Evolutionary conservation across 1,140 invertebrate genomes (phyloP), one percentile per base, ranked within the genome.

Genomic region (Charaxes varanes): DNA sequence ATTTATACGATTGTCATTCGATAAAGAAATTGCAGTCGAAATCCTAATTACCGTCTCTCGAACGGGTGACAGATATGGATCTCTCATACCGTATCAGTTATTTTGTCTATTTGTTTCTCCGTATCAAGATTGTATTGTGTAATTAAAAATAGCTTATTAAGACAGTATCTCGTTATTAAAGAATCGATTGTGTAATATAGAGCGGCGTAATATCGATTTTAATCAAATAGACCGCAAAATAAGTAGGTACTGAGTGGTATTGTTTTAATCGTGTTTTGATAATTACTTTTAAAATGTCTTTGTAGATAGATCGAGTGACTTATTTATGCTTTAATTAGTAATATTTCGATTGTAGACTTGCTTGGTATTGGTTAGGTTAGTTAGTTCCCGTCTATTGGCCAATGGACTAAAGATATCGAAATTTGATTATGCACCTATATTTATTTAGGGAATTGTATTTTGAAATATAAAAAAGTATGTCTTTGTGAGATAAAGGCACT

Each of bases 71-170:
- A 36, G 41, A 44, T 44, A 30, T 23, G 10, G 5, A 44, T 35
- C 33, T 36, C 6, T 18, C 17, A 16, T 44, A 44, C 34, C 33
- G 18, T 44, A 36, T 36, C 41, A 36, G 19, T 28, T 14, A 31
- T 36, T 16, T 31, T 23, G 17, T 34, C 30, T 44, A 30, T 44
- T 44, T 44, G 41, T 36, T 35, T 44, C 24, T 43, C 13, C 12
- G 8, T 44, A 22, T 23, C 33, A 28, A 44, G 33, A 31, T 31
- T 26, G n/a, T 12, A 19, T 44, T 44, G 32, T 33, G 34, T 44
- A 44, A 36, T 44, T 31, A 31, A 31, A 31, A 31, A 31, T 31
- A 31, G 6, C 15, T 31, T 31, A 31, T 31, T 31, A 31, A 31
- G 28, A 31, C 28, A 31, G 28, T 31, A 31, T 31, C 28, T 31